These are phyloP conservation scores for Halocaridina rubra DNA, from an alignment of 2,888 invertebrate species.

Conservation along the genomic window DNA sequence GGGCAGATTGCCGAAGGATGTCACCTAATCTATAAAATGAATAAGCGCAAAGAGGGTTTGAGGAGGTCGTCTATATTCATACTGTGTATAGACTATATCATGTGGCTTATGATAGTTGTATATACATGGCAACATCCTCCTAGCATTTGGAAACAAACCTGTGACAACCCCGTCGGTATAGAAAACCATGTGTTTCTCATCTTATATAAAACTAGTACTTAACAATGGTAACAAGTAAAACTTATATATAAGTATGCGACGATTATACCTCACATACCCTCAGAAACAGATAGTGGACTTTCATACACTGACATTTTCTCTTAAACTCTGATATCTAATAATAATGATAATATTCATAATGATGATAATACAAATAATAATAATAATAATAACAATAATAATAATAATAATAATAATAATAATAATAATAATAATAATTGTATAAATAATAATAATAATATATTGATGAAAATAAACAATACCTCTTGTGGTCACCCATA, in stretches of 20 bases:
- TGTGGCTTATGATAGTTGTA: not conserved
- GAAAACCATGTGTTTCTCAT: conserved; percentile 59
- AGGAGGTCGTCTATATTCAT: not conserved
- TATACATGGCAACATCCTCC: not conserved
- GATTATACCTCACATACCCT: conserved; percentile 47
- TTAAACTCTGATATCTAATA: conserved; percentile 31
- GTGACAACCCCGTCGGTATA: conserved; percentile 49
- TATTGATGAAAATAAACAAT: conserved; percentile 51
- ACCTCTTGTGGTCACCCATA: conserved; percentile 27
- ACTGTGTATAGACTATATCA: not conserved
- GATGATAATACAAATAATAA: too few species aligned
- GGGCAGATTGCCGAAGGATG: conserved; percentile 2
- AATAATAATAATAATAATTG: too few species aligned
- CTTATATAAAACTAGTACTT: conserved; percentile 60
- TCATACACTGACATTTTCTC: conserved; percentile 28
- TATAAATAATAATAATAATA: not conserved
- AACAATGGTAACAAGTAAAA: conserved; percentile 61
- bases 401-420: too few species aligned
- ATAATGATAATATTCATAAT: too few species aligned
- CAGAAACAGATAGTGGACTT: conserved; percentile 53
- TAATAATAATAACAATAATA: too few species aligned
- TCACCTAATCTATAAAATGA: conserved; percentile 34
- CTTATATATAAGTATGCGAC: conserved; percentile 34
- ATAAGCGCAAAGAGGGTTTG: conserved; percentile 27
- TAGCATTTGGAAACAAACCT: conserved; percentile 29